Evolutionary conservation across 2,113 vertebrate genomes (phyloP).

Genomic region (Cyprinodon variegatus): DNA sequence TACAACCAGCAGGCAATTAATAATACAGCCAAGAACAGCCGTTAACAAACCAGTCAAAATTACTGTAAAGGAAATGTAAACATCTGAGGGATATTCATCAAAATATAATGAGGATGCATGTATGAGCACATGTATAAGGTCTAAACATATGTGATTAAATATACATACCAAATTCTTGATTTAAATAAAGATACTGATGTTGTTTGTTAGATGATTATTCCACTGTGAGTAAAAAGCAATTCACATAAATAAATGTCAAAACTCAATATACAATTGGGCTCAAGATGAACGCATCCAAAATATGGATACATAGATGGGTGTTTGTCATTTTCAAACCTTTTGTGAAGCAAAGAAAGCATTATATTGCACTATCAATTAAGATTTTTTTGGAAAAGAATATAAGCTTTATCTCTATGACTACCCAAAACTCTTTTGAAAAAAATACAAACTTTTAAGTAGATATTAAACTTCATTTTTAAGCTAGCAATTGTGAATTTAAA

Average conservation of each 20-base stretch:
- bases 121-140: neutral
- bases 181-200: neutral
- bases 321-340: neutral
- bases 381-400: no score
- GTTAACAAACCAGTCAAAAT: no score
- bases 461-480: no score
- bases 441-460: no score
- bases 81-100: neutral
- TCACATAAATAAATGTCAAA: neutral
- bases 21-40: no score
- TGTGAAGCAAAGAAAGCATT: no score
- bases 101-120: neutral
- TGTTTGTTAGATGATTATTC: neutral
- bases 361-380: no score
- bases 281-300: neutral
- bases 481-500: neutral
- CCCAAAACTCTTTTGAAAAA: no score
- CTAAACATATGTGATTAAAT: neutral
- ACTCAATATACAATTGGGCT: neutral
- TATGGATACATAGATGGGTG: neutral
- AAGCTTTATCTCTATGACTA: no score
- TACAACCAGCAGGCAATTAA: no score
- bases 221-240: neutral
- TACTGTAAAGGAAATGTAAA: no score
- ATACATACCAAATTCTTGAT: neutral